Percentiles rank a stretch among this genome's conserved stretches.
Evolutionary conservation across 2,888 invertebrate genomes (phyloP).

Genomic region (Cataglyphis altisquamis): DNA sequence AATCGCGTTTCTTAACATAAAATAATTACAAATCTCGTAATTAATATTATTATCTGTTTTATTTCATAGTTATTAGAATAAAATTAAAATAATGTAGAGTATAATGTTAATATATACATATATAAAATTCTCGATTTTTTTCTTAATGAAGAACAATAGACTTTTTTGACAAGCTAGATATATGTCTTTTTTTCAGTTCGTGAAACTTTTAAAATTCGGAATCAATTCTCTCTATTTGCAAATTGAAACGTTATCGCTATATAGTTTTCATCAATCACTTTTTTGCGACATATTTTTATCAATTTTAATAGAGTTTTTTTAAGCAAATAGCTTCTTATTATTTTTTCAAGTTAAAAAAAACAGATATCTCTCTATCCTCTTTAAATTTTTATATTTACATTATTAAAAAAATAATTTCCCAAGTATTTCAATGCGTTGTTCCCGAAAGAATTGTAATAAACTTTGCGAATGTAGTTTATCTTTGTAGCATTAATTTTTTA

Average conservation of each 20-base stretch:
- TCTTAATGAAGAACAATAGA: no score
- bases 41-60: neutral
- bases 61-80: neutral
- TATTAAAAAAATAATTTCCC: neutral
- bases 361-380: neutral
- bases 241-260: neutral
- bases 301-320: neutral
- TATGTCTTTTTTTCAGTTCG: no score
- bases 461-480: no score
- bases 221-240: neutral
- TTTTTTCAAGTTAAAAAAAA: neutral
- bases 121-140: neutral
- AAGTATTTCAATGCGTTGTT: neutral
- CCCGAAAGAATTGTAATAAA: neutral
- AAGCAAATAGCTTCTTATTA: neutral
- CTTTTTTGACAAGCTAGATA: no score
- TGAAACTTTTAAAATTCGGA: neutral
- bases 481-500: slow-evolving; percentile 10
- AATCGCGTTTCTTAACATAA: neutral
- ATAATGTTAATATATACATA: neutral
- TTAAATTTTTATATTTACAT: slow-evolving; percentile 1
- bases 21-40: neutral
- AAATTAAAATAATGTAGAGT: neutral
- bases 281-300: neutral
- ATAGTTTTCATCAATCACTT: neutral